Percentiles rank a stretch among this genome's conserved stretches.
Conservation (phyloP, 2,113 vertebrate species). For the Colossoma macropomum region DNA sequence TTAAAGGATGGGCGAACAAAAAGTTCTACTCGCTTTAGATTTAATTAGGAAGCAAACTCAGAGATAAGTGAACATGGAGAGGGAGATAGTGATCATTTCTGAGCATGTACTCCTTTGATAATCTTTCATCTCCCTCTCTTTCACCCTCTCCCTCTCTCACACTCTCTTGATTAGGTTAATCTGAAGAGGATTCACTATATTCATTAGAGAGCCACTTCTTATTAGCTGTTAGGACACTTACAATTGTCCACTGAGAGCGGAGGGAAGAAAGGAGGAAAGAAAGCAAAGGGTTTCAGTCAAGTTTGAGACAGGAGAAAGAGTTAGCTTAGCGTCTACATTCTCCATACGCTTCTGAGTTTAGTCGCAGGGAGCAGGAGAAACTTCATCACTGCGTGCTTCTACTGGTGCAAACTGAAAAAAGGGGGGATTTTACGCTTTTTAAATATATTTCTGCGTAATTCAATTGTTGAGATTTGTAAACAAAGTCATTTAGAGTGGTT, state of each 20-base stretch:
- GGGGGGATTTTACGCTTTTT: too few species aligned
- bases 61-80: constrained; percentile 71
- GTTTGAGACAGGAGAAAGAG: not conserved
- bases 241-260: constrained; percentile 51
- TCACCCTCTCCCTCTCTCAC: constrained; percentile 41
- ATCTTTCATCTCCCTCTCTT: constrained; percentile 71
- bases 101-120: constrained; percentile 70
- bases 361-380: too few species aligned
- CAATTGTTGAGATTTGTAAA: too few species aligned
- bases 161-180: constrained; percentile 73
- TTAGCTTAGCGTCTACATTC: not conserved
- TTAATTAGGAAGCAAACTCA: constrained; percentile 69
- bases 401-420: too few species aligned
- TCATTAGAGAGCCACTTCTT: constrained; percentile 76
- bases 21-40: constrained; percentile 54
- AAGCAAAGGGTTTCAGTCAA: not conserved
- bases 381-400: too few species aligned
- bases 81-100: constrained; percentile 71
- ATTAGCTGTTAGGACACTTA: constrained; percentile 70
- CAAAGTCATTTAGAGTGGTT: too few species aligned
- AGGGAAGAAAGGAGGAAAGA: not conserved
- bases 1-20: constrained; percentile 47
- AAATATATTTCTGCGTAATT: too few species aligned
- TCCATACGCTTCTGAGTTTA: not conserved
- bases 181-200: constrained; percentile 72